Evolutionary conservation across 2,113 vertebrate genomes (phyloP).

Genomic region (Indicator maculatus): DNA sequence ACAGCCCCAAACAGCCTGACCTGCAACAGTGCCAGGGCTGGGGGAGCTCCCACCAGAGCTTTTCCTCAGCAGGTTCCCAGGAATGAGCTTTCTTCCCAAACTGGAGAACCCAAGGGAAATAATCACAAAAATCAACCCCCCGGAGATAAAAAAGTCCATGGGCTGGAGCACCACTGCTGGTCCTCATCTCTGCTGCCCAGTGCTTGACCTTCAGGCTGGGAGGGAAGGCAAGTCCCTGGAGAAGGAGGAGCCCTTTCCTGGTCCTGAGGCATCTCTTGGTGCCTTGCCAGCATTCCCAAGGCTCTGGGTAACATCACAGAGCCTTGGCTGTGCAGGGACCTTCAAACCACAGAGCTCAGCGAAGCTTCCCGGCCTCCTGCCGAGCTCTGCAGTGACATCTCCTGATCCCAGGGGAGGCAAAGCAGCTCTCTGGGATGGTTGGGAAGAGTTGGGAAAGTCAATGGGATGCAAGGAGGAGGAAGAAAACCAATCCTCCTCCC

Average conservation of each 20-base stretch:
- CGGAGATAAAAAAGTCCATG: not conserved
- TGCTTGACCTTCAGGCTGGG: not conserved
- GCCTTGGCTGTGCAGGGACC: not conserved
- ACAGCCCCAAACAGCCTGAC: no score
- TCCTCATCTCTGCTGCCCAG: accelerated
- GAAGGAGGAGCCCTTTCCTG: not conserved
- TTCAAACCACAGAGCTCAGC: not conserved
- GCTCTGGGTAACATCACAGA: not conserved
- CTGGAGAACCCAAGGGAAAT: not conserved
- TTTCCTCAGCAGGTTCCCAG: not conserved
- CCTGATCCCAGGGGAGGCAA: not conserved
- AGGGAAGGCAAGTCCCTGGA: not conserved
- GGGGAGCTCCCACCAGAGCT: not conserved
- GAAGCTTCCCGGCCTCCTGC: not conserved
- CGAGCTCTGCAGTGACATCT: not conserved
- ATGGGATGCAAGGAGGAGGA: not conserved
- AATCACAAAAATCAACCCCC: not conserved
- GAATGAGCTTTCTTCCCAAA: not conserved
- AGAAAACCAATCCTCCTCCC: not conserved
- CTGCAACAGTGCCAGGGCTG: no score
- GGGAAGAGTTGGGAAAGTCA: not conserved
- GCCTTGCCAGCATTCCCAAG: not conserved
- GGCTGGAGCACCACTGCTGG: not conserved
- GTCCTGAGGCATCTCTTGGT: not conserved
- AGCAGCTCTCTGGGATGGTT: not conserved